phyloP scores from a whole-genome alignment of 2,113 vertebrate genomes.

The Callocephalon fimbriatum region DNA sequence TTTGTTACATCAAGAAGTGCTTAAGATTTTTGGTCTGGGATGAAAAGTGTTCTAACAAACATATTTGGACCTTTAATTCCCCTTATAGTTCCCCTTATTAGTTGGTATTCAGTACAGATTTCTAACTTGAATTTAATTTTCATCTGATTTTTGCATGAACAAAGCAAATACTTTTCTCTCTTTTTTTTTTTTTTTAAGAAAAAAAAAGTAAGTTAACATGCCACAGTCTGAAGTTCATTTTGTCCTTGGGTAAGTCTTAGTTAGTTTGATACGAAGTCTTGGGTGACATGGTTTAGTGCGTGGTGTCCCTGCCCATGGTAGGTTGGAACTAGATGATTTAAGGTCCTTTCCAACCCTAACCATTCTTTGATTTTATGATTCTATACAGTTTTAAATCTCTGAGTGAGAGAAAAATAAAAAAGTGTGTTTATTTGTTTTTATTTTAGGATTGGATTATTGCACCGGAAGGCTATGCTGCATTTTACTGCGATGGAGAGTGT shows the following conservation, averaged over 20 bases:
- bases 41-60: not conserved
- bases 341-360: not conserved
- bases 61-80: not conserved
- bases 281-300: not conserved
- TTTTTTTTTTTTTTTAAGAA: not conserved
- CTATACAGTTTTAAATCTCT: not conserved
- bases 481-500: constrained; percentile 98
- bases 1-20: not conserved
- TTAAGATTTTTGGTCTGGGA: not conserved
- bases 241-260: not conserved
- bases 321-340: not conserved
- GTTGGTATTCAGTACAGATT: not conserved
- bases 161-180: not conserved
- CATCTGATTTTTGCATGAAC: not conserved
- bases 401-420: not conserved
- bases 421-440: not conserved
- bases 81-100: not conserved
- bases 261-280: not conserved
- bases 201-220: not conserved
- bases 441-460: constrained; percentile 98
- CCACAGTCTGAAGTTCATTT: not conserved
- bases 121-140: not conserved
- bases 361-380: not conserved
- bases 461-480: constrained; percentile 95
- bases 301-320: not conserved